phyloP scores from a whole-genome alignment of 2,797 vertebrate genomes.

The Hoplostethus atlanticus region DNA sequence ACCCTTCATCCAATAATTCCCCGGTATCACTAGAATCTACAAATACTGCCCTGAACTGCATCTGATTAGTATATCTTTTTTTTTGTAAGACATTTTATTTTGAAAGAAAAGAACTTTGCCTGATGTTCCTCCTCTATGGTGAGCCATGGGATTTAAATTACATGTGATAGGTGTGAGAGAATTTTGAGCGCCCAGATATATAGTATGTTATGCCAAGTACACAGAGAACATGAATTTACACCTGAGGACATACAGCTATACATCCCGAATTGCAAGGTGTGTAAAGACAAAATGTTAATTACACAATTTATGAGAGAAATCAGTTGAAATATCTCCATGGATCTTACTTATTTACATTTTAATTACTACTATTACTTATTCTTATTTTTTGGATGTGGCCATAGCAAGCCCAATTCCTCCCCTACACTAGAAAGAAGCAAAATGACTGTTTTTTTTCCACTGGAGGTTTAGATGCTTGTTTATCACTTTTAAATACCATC shows the following conservation, averaged over 20 bases:
- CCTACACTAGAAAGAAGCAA: slow-evolving; percentile 85
- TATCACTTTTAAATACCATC: slow-evolving; percentile 93
- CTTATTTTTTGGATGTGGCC: slow-evolving; percentile 84
- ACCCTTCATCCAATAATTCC: slow-evolving; percentile 33
- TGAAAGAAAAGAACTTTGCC: slow-evolving; percentile 63
- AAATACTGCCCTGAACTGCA: slow-evolving; percentile 40
- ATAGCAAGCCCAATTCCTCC: slow-evolving; percentile 84
- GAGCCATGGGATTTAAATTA: slow-evolving; percentile 75
- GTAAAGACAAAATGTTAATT: slow-evolving; percentile 78
- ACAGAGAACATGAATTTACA: slow-evolving; percentile 69
- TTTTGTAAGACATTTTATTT: slow-evolving; percentile 74
- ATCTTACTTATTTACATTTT: slow-evolving; percentile 85
- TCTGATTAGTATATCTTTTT: slow-evolving; percentile 67
- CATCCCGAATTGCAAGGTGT: slow-evolving; percentile 72
- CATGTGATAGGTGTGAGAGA: slow-evolving; percentile 81
- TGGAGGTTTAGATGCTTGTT: slow-evolving; percentile 92
- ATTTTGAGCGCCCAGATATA: slow-evolving; percentile 71
- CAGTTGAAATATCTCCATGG: slow-evolving; percentile 75
- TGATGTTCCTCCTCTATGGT: slow-evolving; percentile 65
- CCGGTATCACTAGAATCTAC: slow-evolving; percentile 34
- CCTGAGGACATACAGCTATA: slow-evolving; percentile 75
- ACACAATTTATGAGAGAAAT: slow-evolving; percentile 77
- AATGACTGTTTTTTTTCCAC: slow-evolving; percentile 82
- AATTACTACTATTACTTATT: slow-evolving; percentile 86
- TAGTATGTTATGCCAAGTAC: slow-evolving; percentile 74